Percentiles rank a stretch among this genome's conserved stretches.
Evolutionary conservation across 2,797 vertebrate species (phyloP).

Genomic region (Cirrhinus molitorella): DNA sequence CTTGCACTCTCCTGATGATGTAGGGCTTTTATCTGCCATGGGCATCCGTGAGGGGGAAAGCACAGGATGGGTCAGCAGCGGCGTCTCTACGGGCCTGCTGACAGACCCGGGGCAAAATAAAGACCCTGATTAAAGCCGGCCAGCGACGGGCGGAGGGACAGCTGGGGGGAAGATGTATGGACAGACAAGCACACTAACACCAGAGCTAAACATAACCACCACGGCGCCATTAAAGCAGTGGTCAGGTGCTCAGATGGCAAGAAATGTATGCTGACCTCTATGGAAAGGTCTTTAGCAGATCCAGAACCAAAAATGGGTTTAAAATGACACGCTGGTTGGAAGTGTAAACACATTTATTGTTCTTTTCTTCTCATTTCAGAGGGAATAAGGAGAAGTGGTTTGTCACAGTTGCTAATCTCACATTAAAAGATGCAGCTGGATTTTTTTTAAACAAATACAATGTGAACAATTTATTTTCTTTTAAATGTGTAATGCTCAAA

Average conservation of each 20-base stretch:
- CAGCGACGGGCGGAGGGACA: conserved; percentile 69
- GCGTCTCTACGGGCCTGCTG: conserved; percentile 71
- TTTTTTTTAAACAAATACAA: conserved; percentile 12
- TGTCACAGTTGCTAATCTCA: conserved; percentile 57
- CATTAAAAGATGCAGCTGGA: neutral
- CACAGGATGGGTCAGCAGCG: conserved; percentile 71
- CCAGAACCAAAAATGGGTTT: conserved; percentile 16
- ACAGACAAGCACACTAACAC: conserved; percentile 63
- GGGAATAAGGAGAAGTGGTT: conserved; percentile 26
- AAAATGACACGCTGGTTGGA: conserved; percentile 52
- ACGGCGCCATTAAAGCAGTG: conserved; percentile 41
- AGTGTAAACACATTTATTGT: conserved; percentile 75
- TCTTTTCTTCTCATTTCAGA: conserved; percentile 53
- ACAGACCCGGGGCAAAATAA: conserved; percentile 79
- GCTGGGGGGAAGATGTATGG: conserved; percentile 50
- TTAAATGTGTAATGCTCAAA: neutral
- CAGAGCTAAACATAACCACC: conserved; percentile 54
- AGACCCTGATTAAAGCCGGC: conserved; percentile 81
- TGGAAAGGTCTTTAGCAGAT: conserved; percentile 35
- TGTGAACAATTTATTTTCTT: neutral
- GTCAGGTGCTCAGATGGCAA: conserved; percentile 39
- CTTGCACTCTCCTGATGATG: conserved; percentile 68
- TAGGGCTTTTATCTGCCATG: conserved; percentile 73
- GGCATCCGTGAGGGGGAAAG: conserved; percentile 75
- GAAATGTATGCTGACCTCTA: conserved; percentile 50